Conservation (phyloP, 2,888 invertebrate species). For the Pristionchus entomophagus region DNA sequence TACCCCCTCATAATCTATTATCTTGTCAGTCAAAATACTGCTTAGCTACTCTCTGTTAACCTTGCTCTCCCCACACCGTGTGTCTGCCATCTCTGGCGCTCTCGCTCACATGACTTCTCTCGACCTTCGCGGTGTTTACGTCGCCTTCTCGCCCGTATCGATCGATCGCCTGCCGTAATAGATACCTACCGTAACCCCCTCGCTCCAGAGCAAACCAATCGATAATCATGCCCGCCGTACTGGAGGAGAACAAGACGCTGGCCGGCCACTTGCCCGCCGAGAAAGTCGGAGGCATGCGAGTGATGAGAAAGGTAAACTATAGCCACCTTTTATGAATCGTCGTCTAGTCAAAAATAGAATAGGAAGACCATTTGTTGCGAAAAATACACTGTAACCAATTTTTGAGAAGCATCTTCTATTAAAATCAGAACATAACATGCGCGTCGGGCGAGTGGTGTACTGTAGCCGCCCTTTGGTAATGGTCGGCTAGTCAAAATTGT, state of each 20-base stretch:
- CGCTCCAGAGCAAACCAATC: background rate
- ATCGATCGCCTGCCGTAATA: background rate
- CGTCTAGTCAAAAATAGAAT: too few species aligned
- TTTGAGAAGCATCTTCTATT: too few species aligned
- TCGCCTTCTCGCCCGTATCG: background rate
- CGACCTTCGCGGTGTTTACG: constrained; percentile 39
- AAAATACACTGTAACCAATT: too few species aligned
- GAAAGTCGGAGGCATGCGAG: constrained; percentile 46
- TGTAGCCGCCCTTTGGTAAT: background rate
- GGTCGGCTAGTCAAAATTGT: background rate
- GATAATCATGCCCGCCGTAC: background rate
- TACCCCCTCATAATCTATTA: too few species aligned
- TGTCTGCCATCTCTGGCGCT: constrained; percentile 7
- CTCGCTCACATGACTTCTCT: constrained; percentile 14
- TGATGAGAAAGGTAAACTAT: constrained; percentile 43
- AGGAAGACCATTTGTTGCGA: too few species aligned
- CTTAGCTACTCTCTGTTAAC: background rate
- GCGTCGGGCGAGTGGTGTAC: background rate
- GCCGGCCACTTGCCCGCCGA: constrained; percentile 47
- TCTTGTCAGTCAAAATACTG: too few species aligned
- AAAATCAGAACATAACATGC: too few species aligned
- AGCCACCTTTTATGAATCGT: background rate
- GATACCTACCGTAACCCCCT: background rate
- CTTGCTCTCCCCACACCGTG: background rate
- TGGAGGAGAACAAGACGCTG: background rate